Evolutionary conservation across 2,888 invertebrate genomes (phyloP), one percentile per base, ranked within the genome.

Genomic region (Acanthosepion pharaonis): DNA sequence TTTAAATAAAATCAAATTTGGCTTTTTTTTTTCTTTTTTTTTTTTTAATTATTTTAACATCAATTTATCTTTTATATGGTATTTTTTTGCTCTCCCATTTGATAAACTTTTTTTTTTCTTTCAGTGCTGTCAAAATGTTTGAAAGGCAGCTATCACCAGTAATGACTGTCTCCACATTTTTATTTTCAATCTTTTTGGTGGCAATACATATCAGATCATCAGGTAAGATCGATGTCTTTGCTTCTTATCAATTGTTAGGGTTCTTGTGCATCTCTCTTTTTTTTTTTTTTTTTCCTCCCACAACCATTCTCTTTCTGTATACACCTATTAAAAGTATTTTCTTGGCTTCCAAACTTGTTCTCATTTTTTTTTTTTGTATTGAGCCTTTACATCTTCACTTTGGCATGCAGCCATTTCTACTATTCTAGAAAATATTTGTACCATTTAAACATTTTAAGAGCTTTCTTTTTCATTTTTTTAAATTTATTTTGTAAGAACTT

Each of bases 171-270:
- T 92, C 92, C 3, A 51, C 92, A 9, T 92, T 53, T 18, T 33
- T 92, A 53, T 49, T 53, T 53, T 53, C 92, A 53, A 18, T 53
- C 5, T 53, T 53, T 48, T 53, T 51, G 42, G 49, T 92, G 9
- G 92, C 92, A 28, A n/a, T 28, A n/a, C 49, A 51, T n/a, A 92
- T 92, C 48, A 92, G 28, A 92, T 51, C 92, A 53, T 92, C 49
- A 92, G 49, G 92, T 51, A 51, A 92, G 92, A 53, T 92, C 49
- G n/a, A 49, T 53, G n/a, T 6, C 33, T 92, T n/a, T 53, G 18
- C n/a, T n/a, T 25, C 18, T 92, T 25, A 20, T 42, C n/a, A 42
- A 11, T 42, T n/a, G 91, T 42, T 0, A 91, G 48, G 15, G 91
- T 48, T 25, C 92, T n/a, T 42, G 8, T 53, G 11, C 9, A 15